Conservation (phyloP, 2,797 vertebrate genomes). For the Vipera ursinii region DNA sequence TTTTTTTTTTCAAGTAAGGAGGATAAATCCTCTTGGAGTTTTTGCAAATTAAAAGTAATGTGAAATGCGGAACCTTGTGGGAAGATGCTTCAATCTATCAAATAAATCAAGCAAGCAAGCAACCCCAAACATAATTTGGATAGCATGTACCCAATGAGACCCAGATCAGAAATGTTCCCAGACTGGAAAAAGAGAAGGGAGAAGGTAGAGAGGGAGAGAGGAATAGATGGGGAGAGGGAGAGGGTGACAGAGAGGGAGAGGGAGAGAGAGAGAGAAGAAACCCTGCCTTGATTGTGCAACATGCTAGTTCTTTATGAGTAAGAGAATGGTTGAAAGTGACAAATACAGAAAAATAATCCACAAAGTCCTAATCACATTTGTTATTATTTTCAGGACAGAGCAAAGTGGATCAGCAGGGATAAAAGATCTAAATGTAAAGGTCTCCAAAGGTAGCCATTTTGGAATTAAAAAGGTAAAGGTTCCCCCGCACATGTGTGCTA, state of each 20-base stretch:
- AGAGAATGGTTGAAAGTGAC: background rate
- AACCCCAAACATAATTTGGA: background rate
- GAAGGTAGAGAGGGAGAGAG: too few species aligned
- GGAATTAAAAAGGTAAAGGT: background rate
- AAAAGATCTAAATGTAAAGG: background rate
- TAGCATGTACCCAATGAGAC: background rate
- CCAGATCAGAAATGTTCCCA: background rate
- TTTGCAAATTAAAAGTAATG: background rate
- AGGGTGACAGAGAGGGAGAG: accelerated
- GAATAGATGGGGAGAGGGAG: too few species aligned
- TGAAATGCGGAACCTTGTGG: background rate
- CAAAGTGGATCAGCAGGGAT: background rate
- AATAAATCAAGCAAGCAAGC: background rate
- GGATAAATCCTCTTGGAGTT: background rate
- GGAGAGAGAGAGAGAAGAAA: background rate
- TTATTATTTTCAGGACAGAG: background rate
- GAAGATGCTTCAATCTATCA: background rate
- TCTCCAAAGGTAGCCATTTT: background rate
- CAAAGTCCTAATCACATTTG: background rate
- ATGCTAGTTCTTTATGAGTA: background rate
- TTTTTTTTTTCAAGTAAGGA: background rate
- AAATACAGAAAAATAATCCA: background rate
- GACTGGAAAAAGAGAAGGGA: background rate
- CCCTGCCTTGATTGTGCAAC: background rate
- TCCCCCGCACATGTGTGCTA: too few species aligned